phyloP scores from a whole-genome alignment of 2,113 vertebrate genomes.

The Cricetomys ansorgei region DNA sequence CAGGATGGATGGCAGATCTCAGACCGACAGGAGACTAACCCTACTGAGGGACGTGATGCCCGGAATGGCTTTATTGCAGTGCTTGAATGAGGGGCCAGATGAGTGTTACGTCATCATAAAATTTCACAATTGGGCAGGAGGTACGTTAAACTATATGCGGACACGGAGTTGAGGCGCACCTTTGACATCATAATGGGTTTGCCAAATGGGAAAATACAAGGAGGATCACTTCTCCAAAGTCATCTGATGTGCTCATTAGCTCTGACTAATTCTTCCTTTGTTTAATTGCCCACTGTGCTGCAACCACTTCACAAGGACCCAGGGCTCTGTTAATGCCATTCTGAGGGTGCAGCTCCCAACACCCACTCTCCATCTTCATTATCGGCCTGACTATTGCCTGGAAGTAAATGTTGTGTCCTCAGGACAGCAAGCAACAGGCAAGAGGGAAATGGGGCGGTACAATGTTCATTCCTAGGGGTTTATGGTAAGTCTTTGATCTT shows the following conservation, averaged over 20 bases:
- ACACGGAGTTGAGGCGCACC: accelerated
- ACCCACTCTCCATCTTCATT: constrained; percentile 67
- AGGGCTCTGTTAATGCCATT: constrained; percentile 67
- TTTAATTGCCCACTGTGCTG: constrained; percentile 76
- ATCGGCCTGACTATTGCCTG: constrained; percentile 74
- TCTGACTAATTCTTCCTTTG: constrained; percentile 83
- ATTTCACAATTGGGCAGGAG: not conserved
- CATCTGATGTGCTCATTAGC: constrained; percentile 73
- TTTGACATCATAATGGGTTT: not conserved
- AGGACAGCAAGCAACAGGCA: constrained; percentile 57
- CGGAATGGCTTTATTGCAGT: not conserved
- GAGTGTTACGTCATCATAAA: not conserved
- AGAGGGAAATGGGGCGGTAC: not conserved
- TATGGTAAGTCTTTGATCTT: constrained; percentile 67
- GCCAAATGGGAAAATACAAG: constrained; percentile 63
- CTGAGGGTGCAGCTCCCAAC: constrained; percentile 65
- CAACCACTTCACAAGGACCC: constrained; percentile 66
- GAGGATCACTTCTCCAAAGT: constrained; percentile 61
- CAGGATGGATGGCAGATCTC: accelerated
- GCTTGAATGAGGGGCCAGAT: not conserved
- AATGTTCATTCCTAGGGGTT: constrained; percentile 42
- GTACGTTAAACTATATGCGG: not conserved
- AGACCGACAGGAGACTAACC: not conserved
- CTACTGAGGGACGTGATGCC: not conserved
- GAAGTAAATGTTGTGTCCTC: constrained; percentile 57